Conservation (phyloP, 1,140 invertebrate species). For the Ruditapes philippinarum region DNA sequence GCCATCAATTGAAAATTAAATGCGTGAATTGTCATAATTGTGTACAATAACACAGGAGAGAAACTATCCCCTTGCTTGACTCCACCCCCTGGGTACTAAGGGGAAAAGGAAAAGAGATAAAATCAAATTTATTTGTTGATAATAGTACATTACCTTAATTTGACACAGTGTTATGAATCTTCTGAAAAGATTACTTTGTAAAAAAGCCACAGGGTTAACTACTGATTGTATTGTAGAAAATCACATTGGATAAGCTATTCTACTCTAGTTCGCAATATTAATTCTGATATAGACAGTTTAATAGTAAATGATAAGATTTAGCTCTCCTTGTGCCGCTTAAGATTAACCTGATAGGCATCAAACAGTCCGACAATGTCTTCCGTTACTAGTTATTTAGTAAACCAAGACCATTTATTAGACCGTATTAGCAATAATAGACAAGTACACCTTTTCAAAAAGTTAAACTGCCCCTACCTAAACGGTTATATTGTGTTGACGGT, state of each 20-base stretch:
- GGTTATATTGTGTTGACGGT: background rate
- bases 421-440: conserved; percentile 22
- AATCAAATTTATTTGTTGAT: conserved; percentile 44
- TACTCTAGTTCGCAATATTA: conserved; percentile 33
- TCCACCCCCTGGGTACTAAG: conserved; percentile 48
- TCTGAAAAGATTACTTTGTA: conserved; percentile 57
- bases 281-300: conserved; percentile 60
- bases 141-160: conserved; percentile 57
- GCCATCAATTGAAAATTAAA: conserved; percentile 65
- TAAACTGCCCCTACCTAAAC: conserved; percentile 33
- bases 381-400: conserved; percentile 22
- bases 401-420: conserved; percentile 43
- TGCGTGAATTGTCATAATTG: conserved; percentile 56
- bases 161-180: conserved; percentile 56
- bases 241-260: conserved; percentile 4
- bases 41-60: conserved; percentile 31
- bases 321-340: conserved; percentile 8
- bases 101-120: conserved; percentile 45
- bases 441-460: conserved; percentile 46
- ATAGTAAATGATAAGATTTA: conserved; percentile 57
- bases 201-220: conserved; percentile 35
- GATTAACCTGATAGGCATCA: conserved; percentile 58
- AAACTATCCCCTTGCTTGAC: conserved; percentile 11
- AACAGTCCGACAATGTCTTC: background rate
- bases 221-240: conserved; percentile 10